Evolutionary conservation across 2,797 vertebrate genomes (phyloP).

Genomic region (Australoheros facetus): DNA sequence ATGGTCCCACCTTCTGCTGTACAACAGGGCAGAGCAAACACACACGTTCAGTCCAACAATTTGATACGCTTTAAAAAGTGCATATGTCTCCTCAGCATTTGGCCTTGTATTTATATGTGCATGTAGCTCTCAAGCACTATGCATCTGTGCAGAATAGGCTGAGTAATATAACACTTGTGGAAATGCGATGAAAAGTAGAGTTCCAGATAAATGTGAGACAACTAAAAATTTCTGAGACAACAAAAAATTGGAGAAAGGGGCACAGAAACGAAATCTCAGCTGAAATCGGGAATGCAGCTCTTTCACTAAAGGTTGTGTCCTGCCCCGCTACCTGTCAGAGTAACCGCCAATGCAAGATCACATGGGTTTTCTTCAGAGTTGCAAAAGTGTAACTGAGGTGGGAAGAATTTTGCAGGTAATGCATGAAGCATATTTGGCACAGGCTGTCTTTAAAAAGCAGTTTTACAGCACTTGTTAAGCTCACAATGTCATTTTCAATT

Average conservation of each 20-base stretch:
- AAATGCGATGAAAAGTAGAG: neutral
- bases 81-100: neutral
- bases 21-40: slow-evolving; percentile 17
- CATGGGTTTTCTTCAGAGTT: neutral
- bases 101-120: neutral
- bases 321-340: neutral
- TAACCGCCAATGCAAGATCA: neutral
- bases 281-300: neutral
- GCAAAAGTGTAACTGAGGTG: neutral
- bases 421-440: neutral
- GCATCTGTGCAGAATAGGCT: neutral
- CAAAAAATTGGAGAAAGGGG: neutral
- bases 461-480: neutral
- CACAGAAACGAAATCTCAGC: neutral
- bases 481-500: neutral
- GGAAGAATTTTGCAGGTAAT: too few relatives aligned
- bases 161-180: neutral
- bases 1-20: slow-evolving; percentile 77
- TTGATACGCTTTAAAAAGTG: neutral
- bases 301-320: rapidly evolving
- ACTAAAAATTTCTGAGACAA: neutral
- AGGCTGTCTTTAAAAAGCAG: neutral
- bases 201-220: neutral
- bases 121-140: rapidly evolving
- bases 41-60: neutral